phyloP scores from a whole-genome alignment of 2,797 vertebrate species.

The Microcaecilia unicolor region DNA sequence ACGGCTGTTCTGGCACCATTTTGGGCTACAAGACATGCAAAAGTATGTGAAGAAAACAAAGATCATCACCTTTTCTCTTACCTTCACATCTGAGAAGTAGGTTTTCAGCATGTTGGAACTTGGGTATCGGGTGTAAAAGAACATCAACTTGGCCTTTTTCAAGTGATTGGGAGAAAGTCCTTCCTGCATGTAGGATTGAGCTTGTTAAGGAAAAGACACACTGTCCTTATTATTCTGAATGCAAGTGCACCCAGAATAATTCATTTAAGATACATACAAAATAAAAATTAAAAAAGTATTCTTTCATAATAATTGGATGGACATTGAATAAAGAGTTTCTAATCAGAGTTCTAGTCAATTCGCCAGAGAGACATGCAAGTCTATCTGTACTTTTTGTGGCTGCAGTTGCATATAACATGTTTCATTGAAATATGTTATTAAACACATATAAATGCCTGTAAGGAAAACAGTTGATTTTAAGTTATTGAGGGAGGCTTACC shows the following conservation, averaged over 20 bases:
- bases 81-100: constrained; percentile 97
- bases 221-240: no score
- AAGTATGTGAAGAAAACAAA: no score
- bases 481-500: not conserved
- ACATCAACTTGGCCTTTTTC: constrained; percentile 99
- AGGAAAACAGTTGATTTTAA: no score
- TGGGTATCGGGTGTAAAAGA: constrained; percentile 95
- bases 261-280: not conserved
- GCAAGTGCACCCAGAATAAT: not conserved
- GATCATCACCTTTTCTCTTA: no score
- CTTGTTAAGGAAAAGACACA: constrained; percentile 72
- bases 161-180: constrained; percentile 95
- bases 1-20: no score
- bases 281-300: not conserved
- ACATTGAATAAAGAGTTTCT: not conserved
- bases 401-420: not conserved
- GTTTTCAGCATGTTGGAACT: constrained; percentile 99
- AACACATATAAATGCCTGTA: no score
- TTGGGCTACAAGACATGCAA: no score
- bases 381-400: not conserved
- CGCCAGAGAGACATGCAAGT: not conserved
- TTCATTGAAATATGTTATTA: not conserved
- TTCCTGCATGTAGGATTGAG: constrained; percentile 88
- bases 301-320: not conserved
- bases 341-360: not conserved